phyloP scores from a whole-genome alignment of 2,888 invertebrate species.

The Scotopteryx bipunctaria region DNA sequence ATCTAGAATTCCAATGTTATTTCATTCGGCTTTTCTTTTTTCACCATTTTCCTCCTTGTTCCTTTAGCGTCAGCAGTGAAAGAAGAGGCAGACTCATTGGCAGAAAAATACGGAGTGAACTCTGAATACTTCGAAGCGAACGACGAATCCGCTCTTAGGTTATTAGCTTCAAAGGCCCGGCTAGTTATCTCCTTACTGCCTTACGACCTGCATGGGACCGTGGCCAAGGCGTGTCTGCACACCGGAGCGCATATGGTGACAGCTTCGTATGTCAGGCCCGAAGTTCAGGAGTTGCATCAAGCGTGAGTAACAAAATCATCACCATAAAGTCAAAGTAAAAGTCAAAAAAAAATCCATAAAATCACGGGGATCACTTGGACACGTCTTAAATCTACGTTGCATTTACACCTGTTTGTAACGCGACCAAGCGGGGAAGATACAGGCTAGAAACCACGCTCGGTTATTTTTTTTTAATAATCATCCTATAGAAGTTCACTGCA shows the following conservation, averaged over 20 bases:
- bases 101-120: slow-evolving; percentile 89
- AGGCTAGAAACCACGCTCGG: too few relatives aligned
- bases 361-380: too few relatives aligned
- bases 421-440: too few relatives aligned
- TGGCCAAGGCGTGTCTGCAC: slow-evolving; percentile 94
- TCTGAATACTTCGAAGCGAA: slow-evolving; percentile 92
- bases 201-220: slow-evolving; percentile 92
- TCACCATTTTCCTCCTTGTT: neutral
- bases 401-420: too few relatives aligned
- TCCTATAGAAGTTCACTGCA: too few relatives aligned
- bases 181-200: slow-evolving; percentile 95
- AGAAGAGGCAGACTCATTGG: slow-evolving; percentile 94
- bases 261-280: slow-evolving; percentile 95
- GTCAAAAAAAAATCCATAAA: too few relatives aligned
- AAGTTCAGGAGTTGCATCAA: slow-evolving; percentile 90
- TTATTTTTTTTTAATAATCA: too few relatives aligned
- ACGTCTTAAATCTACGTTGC: too few relatives aligned
- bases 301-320: slow-evolving; percentile 76
- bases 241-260: slow-evolving; percentile 96
- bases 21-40: too few relatives aligned
- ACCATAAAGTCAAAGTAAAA: too few relatives aligned
- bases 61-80: slow-evolving; percentile 89
- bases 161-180: slow-evolving; percentile 88
- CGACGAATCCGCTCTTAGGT: slow-evolving; percentile 87
- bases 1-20: too few relatives aligned